These are phyloP conservation scores for Boloria euphrosyne DNA, from an alignment of 2,888 invertebrate genomes.

Conservation along the genomic window DNA sequence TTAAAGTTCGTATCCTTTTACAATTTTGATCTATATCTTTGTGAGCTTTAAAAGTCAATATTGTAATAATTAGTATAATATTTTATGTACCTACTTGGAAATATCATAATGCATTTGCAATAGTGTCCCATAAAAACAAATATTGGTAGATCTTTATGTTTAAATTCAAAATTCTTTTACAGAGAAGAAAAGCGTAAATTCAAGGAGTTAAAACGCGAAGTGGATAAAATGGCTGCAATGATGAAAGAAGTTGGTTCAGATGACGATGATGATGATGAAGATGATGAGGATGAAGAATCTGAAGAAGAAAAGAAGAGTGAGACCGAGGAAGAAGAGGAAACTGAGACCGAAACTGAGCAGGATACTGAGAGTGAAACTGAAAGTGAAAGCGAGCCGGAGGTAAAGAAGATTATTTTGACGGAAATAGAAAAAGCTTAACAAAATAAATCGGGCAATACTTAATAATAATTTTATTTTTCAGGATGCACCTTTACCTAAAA, in stretches of 20 bases:
- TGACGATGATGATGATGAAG: constrained; percentile 85
- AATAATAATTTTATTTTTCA: constrained; percentile 51
- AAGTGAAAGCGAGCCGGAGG: constrained; percentile 86
- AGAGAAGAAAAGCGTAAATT: constrained; percentile 91
- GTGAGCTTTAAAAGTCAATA: too few relatives aligned
- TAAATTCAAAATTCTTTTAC: constrained; percentile 20
- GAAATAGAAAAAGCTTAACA: background rate
- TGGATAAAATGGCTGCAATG: constrained; percentile 94
- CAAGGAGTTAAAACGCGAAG: constrained; percentile 92
- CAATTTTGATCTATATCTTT: background rate
- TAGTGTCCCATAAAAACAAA: too few relatives aligned
- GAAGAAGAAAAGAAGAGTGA: constrained; percentile 82
- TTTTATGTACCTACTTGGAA: too few relatives aligned
- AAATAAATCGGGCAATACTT: background rate
- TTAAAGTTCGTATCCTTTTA: constrained; percentile 79
- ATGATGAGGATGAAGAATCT: constrained; percentile 82
- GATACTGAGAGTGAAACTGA: constrained; percentile 86
- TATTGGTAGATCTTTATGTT: too few relatives aligned
- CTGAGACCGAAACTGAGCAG: constrained; percentile 85
- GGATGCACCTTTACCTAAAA: constrained; percentile 86
- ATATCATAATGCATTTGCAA: too few relatives aligned
- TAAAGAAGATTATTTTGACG: constrained; percentile 45
- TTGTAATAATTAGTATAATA: too few relatives aligned
- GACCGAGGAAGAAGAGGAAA: constrained; percentile 81
- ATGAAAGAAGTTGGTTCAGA: constrained; percentile 91